A percentile compares a stretch with the other conserved stretches of the same genome.
Conservation (phyloP, 92 coral and sea anemone genomes). For the Galaxea fascicularis region DNA sequence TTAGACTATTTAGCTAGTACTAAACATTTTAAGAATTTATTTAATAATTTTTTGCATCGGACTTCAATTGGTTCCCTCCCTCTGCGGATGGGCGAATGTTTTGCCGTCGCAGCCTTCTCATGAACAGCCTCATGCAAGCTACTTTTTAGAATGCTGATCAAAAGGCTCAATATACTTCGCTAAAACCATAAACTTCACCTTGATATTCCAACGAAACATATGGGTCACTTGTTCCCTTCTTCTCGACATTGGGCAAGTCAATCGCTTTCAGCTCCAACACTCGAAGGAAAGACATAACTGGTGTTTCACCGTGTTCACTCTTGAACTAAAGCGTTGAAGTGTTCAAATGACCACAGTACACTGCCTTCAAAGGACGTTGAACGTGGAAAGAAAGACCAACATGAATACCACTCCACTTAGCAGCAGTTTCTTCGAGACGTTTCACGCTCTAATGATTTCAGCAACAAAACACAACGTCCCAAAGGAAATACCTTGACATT, state of each 20-base stretch:
- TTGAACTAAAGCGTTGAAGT: neutral
- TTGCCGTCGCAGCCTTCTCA: no score
- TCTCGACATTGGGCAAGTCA: conserved; percentile 62
- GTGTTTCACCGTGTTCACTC: neutral
- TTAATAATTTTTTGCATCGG: no score
- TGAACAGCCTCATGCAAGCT: no score
- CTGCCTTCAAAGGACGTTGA: neutral
- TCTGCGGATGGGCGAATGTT: no score
- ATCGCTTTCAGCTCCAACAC: conserved; percentile 50
- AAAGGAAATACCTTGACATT: neutral
- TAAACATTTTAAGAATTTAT: no score
- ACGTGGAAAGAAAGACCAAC: neutral
- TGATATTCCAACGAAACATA: conserved; percentile 51
- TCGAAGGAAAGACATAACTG: conserved; percentile 42
- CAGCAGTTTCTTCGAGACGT: neutral
- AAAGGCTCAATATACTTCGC: neutral
- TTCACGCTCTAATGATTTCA: neutral
- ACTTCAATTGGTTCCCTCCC: no score
- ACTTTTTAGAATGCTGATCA: neutral
- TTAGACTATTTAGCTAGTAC: no score
- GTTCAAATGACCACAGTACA: neutral
- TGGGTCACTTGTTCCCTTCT: conserved; percentile 61
- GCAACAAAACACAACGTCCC: neutral
- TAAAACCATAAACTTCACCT: conserved; percentile 47
- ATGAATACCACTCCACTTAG: no score